Conservation (phyloP, 2,888 invertebrate species). For the Philereme transversata region DNA sequence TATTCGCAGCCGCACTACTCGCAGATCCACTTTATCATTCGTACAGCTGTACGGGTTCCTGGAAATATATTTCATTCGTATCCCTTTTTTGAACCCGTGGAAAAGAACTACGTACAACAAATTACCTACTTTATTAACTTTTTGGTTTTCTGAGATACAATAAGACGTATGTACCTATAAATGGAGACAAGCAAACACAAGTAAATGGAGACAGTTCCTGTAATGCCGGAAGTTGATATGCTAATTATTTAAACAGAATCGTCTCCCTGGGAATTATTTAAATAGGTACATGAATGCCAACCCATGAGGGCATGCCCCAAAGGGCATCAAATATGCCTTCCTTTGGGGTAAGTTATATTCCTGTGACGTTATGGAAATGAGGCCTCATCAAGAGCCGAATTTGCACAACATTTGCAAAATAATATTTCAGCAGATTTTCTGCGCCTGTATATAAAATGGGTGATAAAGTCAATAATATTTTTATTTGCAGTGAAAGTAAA, state of each 20-base stretch:
- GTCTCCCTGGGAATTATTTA: conserved; percentile 26
- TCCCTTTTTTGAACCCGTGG: background rate
- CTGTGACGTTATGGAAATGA: conserved; percentile 48
- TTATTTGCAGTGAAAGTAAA: too few relatives aligned
- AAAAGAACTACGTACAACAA: background rate
- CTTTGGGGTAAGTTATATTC: conserved; percentile 41
- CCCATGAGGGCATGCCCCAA: conserved; percentile 19
- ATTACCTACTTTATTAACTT: background rate
- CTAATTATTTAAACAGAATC: conserved; percentile 19
- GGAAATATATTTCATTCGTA: too few relatives aligned
- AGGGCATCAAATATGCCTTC: conserved; percentile 42
- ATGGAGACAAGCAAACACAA: too few relatives aligned
- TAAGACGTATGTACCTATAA: too few relatives aligned
- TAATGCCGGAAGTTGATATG: background rate
- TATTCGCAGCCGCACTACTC: too few relatives aligned
- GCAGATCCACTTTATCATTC: too few relatives aligned
- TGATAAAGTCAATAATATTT: too few relatives aligned
- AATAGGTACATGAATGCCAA: conserved; percentile 21
- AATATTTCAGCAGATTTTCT: too few relatives aligned
- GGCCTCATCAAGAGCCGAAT: conserved; percentile 43
- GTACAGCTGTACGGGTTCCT: background rate
- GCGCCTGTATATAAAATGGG: too few relatives aligned
- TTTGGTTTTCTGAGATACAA: background rate
- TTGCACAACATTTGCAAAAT: conserved; percentile 42
- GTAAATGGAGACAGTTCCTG: background rate